Percentiles rank a stretch among this genome's conserved stretches.
These are phyloP conservation scores for Drosophila parvula DNA, from an alignment of 1,140 invertebrate species.

Conservation along the genomic window DNA sequence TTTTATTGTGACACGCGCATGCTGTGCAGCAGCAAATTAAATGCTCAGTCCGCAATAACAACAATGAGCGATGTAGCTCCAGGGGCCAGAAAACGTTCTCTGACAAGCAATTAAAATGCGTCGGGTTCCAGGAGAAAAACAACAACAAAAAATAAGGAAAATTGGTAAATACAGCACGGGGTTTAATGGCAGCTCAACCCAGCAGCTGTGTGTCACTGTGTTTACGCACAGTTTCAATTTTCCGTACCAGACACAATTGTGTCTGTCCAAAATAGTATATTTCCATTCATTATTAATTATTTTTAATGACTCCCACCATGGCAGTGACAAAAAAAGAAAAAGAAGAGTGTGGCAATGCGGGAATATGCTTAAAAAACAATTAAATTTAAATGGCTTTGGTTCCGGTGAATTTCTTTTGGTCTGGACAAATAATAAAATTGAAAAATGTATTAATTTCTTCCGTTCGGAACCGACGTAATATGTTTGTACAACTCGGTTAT, in stretches of 20 bases:
- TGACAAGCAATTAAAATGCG: slow-evolving; percentile 78
- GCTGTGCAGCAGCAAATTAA: slow-evolving; percentile 73
- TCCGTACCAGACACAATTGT: slow-evolving; percentile 19
- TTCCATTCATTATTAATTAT: slow-evolving; percentile 73
- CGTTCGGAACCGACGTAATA: slow-evolving; percentile 19
- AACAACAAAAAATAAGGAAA: slow-evolving; percentile 20
- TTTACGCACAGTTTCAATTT: slow-evolving; percentile 64
- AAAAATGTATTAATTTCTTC: slow-evolving; percentile 23
- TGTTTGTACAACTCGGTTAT: slow-evolving; percentile 28
- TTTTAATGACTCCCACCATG: slow-evolving; percentile 61
- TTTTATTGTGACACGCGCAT: slow-evolving; percentile 77
- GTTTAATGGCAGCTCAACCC: slow-evolving; percentile 69
- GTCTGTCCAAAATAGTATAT: slow-evolving; percentile 66
- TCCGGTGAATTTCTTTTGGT: neutral
- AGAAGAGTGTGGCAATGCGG: slow-evolving; percentile 19
- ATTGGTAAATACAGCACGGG: slow-evolving; percentile 61
- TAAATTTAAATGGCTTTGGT: slow-evolving; percentile 38
- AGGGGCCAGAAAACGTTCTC: slow-evolving; percentile 29
- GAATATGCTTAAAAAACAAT: slow-evolving; percentile 25
- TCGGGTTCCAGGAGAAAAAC: slow-evolving; percentile 59
- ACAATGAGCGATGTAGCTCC: slow-evolving; percentile 32
- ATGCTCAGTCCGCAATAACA: slow-evolving; percentile 63
- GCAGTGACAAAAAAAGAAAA: slow-evolving; percentile 23
- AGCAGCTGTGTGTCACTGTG: slow-evolving; percentile 24
- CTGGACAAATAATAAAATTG: slow-evolving; percentile 28